Conservation (phyloP, 2,797 vertebrate genomes). For the Tokudaia tokunoshimensis region DNA sequence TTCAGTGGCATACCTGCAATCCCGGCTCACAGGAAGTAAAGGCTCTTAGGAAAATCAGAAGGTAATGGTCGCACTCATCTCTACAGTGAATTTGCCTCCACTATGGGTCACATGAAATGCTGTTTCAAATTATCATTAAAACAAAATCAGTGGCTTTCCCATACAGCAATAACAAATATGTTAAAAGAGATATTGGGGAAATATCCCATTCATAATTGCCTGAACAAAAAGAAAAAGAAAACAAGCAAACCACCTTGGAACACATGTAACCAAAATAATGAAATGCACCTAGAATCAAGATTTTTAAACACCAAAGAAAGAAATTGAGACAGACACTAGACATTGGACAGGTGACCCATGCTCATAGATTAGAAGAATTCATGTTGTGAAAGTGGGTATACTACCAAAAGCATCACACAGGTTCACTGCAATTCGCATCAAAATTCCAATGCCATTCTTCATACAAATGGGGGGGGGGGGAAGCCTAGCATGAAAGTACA, state of each 20-base stretch:
- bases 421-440: background rate
- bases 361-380: background rate
- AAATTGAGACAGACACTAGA: background rate
- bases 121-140: background rate
- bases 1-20: background rate
- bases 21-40: background rate
- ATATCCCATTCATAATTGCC: background rate
- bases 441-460: background rate
- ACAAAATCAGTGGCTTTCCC: background rate
- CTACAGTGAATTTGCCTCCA: background rate
- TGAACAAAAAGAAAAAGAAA: background rate
- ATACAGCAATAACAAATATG: background rate
- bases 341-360: background rate
- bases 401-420: background rate
- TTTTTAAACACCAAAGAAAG: background rate
- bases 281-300: background rate
- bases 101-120: background rate
- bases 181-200: background rate
- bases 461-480: background rate
- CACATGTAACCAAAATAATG: background rate
- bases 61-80: background rate
- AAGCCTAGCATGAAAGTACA: background rate
- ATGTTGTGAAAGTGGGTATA: background rate
- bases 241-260: background rate
- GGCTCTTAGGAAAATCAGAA: background rate